Base-by-base conservation (phyloP, 2,888 invertebrate species). In the Leucophenga maculata region DNA sequence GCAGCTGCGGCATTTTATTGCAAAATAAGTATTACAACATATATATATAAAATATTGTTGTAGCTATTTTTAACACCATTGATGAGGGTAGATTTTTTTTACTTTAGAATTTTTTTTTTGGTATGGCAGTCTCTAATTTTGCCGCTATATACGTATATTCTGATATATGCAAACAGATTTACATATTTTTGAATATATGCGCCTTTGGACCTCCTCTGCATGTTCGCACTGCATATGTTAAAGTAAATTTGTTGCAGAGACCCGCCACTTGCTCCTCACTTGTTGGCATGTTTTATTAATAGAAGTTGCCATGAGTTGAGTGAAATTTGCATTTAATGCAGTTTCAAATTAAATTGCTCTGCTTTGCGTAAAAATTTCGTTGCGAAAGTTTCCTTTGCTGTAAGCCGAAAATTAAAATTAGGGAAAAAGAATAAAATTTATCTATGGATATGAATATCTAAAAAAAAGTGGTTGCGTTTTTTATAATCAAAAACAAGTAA, bases 271-370 rank as follows among this genome's bases (percentile, higher is more conserved):
- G 1, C 39, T 39, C 39, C 39, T 39, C 39, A 6, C 39, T 39
- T 39, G 39, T 8, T 39, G 39, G 18, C 18, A 54, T 54, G 54
- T 54, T 54, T 54, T 54, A 31, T 31, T 26, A 39, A 39, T 22
- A 8, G 69, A 57, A 50, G 57, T 65, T 68, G 65, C 60, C 68
- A 54, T 70, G 68, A 48, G n/a, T n/a, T 52, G 1, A 13, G 55
- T 9, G 69, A 69, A 70, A 70, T 70, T 69, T 72, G 68, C 70
- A 64, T 69, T 70, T 65, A 68, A 69, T 72, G 60, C 72, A 70
- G 60, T 67, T 68, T 69, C 46, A 68, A 65, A 46, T 69, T 48
- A 59, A 65, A 66, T 59, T 31, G 26, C 31, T 26, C 22, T 13
- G 18, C 54, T 18, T 54, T 54, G 54, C 18, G 50, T n/a, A 50